These are phyloP conservation scores for Laodelphax striatellus DNA, from an alignment of 1,140 invertebrate species.

Conservation along the genomic window DNA sequence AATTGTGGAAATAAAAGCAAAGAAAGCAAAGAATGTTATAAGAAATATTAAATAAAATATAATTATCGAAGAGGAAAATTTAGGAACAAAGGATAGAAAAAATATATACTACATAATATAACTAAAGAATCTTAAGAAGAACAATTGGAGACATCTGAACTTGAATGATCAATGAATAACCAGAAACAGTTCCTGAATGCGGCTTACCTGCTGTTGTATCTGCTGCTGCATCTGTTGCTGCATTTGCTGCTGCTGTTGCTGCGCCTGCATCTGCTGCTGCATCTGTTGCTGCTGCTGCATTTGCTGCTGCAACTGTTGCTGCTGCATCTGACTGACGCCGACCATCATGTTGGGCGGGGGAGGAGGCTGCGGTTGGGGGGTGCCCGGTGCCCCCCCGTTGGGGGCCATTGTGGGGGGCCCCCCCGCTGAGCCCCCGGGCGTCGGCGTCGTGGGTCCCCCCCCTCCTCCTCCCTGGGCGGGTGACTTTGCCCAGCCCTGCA, in stretches of 20 bases:
- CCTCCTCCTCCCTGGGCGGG: constrained; percentile 8
- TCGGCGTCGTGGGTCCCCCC: constrained; percentile 5
- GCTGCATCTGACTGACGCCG: constrained; percentile 12
- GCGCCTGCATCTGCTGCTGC: constrained; percentile 20
- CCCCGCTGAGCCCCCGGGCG: neutral
- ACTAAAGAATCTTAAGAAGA: too few species aligned
- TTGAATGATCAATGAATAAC: too few species aligned
- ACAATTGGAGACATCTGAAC: too few species aligned
- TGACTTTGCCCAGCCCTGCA: constrained; percentile 39
- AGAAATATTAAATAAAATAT: too few species aligned
- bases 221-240: constrained; percentile 31
- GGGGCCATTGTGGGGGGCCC: neutral
- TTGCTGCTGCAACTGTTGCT: constrained; percentile 3
- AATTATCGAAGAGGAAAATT: too few species aligned
- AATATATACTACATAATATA: too few species aligned
- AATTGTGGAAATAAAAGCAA: too few species aligned
- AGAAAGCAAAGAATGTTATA: too few species aligned
- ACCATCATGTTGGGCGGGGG: constrained; percentile 4
- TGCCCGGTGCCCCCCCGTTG: neutral
- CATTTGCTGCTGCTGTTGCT: constrained; percentile 19
- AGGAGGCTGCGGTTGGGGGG: neutral
- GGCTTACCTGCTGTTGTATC: constrained; percentile 39
- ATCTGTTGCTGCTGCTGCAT: constrained; percentile 14
- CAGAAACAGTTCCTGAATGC: too few species aligned
- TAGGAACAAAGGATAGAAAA: too few species aligned